Base-by-base conservation (phyloP, 2,797 vertebrate genomes). In the Geotria australis region DNA sequence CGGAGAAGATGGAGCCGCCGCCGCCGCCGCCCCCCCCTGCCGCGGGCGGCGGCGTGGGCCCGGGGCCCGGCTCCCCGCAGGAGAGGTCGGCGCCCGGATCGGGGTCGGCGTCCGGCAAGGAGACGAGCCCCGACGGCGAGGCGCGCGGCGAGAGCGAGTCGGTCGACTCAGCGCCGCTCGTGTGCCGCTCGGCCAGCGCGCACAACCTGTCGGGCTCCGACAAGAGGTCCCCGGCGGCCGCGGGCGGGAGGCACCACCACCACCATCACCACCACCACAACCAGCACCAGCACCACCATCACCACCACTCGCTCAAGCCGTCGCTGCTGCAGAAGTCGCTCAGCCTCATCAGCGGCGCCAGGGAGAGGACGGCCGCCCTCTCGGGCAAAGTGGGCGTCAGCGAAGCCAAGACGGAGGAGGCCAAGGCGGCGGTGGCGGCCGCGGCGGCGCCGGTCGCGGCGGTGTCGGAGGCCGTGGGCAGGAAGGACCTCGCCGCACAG, bases 131-230 rank as follows among this genome's bases (percentile, higher is more conserved):
- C 5, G 24, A 38, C 24, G 24, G 24, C 24, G 24, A 38, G 24
- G 24, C 24, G 24, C 24, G 47, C 11, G 82, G 77, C 0, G 74
- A 76, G 61, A 70, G 68, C 1, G 79, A 84, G 59, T 80, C 76
- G 1, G 66, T 74, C 3, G 74, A 79, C 2, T 72, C 72, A 2
- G 71, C 74, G 3, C 73, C 77, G 1, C 74, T 78, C 1, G 66
- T 83, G 12, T 83, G 76, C 62, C 83, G 80, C 64, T 96, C 89
- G 0, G 78, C 74, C 61, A 95, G 89, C 1, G 81, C 86, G 48
- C 85, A 86, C 58, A 83, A 91, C 63, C 70, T 96, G 60, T 67
- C 70, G 0, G 73, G 77, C 11, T 70, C 72, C 11, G 74, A 73
- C 55, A 77, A 74, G 62, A 66, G 73, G 9, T 65, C 80, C 58